Percentiles rank a stretch among this genome's conserved stretches.
Conservation (phyloP, 2,888 invertebrate genomes). For the Diaphora mendica region DNA sequence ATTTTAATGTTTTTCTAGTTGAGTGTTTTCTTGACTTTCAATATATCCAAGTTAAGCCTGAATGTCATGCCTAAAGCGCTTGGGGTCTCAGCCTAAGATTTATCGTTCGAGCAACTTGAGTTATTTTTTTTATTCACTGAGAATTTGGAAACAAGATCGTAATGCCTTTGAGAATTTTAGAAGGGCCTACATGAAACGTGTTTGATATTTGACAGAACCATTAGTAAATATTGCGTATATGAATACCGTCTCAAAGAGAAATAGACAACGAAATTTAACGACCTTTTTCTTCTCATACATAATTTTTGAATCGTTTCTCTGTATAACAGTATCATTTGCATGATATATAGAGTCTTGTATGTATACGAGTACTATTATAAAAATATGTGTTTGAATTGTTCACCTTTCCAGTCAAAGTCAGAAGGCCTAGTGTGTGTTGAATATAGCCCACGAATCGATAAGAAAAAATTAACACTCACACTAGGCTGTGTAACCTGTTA, state of each 20-base stretch:
- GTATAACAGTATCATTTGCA: not conserved
- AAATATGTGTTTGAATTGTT: not conserved
- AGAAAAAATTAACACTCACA: too few relatives aligned
- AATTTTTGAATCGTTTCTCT: not conserved
- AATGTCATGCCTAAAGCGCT: conserved; percentile 19
- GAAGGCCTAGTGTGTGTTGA: too few relatives aligned
- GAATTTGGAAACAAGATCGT: conserved; percentile 10
- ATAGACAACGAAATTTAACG: not conserved
- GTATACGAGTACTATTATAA: not conserved
- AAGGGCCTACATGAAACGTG: not conserved
- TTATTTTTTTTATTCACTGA: conserved; percentile 11
- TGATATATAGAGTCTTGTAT: not conserved
- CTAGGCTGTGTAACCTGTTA: too few relatives aligned
- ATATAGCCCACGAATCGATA: too few relatives aligned
- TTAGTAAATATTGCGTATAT: not conserved
- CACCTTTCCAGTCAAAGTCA: too few relatives aligned
- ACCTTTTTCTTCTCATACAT: not conserved
- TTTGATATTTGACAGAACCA: not conserved
- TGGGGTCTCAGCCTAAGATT: conserved; percentile 15
- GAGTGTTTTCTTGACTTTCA: conserved; percentile 21
- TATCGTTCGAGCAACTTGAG: conserved; percentile 13
- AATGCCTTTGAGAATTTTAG: conserved; percentile 5
- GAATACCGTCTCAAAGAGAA: not conserved
- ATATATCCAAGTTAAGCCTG: conserved; percentile 22
- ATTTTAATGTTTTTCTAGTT: conserved; percentile 19